A percentile compares a stretch with the other conserved stretches of the same genome.
Evolutionary conservation across 2,888 invertebrate genomes (phyloP).

Genomic region (Drosophila anceps): DNA sequence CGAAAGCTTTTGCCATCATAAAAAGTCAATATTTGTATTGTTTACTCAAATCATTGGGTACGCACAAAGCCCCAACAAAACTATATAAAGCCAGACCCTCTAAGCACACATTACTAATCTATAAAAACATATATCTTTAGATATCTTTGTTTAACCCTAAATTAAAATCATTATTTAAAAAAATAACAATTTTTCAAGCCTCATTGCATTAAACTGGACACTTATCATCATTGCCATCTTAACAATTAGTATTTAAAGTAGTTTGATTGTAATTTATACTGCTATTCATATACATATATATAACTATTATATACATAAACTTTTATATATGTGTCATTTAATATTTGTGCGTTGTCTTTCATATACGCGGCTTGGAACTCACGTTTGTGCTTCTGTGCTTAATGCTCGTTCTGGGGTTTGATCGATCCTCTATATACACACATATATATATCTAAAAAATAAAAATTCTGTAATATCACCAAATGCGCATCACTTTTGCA

Average conservation of each 20-base stretch:
- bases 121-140: too few relatives aligned
- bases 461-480: slow-evolving; percentile 40
- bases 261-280: slow-evolving; percentile 30
- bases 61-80: slow-evolving; percentile 8
- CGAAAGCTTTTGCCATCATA: slow-evolving; percentile 4
- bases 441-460: slow-evolving; percentile 7
- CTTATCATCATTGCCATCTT: slow-evolving; percentile 59
- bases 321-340: slow-evolving; percentile 43
- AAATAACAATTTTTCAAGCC: slow-evolving; percentile 44
- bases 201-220: slow-evolving; percentile 49
- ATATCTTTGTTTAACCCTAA: slow-evolving; percentile 17
- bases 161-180: slow-evolving; percentile 9
- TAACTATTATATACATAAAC: slow-evolving; percentile 1
- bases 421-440: slow-evolving; percentile 16
- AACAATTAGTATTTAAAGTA: slow-evolving; percentile 49
- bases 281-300: slow-evolving; percentile 19
- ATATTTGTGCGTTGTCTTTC: slow-evolving; percentile 56
- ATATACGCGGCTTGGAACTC: slow-evolving; percentile 71
- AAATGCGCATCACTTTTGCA: slow-evolving; percentile 86
- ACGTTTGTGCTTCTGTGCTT: slow-evolving; percentile 68
- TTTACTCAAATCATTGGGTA: neutral
- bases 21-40: slow-evolving; percentile 10
- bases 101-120: slow-evolving; percentile 43
- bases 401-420: slow-evolving; percentile 45
- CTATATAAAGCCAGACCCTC: slow-evolving; percentile 10